These are phyloP conservation scores for Tenrec ecaudatus DNA, from an alignment of 2,113 vertebrate genomes.

Conservation along the genomic window DNA sequence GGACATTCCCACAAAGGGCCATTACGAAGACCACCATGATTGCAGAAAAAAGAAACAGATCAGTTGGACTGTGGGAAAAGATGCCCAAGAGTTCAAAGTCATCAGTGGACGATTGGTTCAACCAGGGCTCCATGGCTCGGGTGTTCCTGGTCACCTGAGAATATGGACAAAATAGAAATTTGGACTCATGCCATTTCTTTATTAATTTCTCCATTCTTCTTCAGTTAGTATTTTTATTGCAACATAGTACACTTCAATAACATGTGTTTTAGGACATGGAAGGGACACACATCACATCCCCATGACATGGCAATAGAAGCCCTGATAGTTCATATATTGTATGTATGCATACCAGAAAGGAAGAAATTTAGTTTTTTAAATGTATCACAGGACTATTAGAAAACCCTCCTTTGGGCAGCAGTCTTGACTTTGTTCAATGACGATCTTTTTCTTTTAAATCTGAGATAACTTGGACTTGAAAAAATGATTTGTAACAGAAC, in stretches of 20 bases:
- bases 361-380: background rate
- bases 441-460: background rate
- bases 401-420: background rate
- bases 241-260: background rate
- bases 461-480: background rate
- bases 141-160: conserved; percentile 16
- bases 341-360: background rate
- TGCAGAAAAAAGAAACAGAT: conserved; percentile 54
- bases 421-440: background rate
- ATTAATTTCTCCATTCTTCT: background rate
- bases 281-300: background rate
- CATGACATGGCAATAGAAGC: background rate
- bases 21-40: conserved; percentile 54
- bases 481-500: background rate
- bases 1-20: conserved; percentile 61
- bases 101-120: conserved; percentile 42
- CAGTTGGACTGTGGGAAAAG: conserved; percentile 31
- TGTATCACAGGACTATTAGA: background rate
- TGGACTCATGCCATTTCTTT: background rate
- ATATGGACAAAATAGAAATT: background rate
- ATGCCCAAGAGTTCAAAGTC: conserved; percentile 73
- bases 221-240: background rate
- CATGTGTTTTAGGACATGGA: background rate
- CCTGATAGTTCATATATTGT: background rate
- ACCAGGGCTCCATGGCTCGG: conserved; percentile 23